Evolutionary conservation across 2,888 invertebrate genomes (phyloP), one percentile per base, ranked within the genome.

Genomic region (Agonum fuliginosum): DNA sequence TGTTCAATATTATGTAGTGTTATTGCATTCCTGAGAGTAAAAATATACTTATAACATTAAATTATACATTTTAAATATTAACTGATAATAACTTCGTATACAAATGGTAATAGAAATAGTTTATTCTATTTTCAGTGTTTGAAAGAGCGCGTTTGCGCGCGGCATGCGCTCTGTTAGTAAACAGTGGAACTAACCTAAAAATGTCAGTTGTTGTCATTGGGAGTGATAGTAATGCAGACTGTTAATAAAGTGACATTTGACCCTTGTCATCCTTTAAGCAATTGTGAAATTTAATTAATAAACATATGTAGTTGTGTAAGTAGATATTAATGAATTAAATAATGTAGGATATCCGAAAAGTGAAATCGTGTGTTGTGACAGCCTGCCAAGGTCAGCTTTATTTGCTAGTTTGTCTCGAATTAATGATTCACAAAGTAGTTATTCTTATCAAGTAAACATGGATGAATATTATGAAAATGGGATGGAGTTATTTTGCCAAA

Each of bases 401-500:
- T 46, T 67, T 34, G 41, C 14, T 27, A 20, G 34, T 74, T 34
- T 41, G 12, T 54, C 27, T 27, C 14, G 58, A 62, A 14, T 62
- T 30, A 30, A 54, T 51, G 51, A 58, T 62, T 62, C 30, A 30
- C 54, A 27, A 5, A n/a, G 54, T 54, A 54, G 27, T 54, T 54
- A 24, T 27, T 30, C 17, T 34, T 51, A 22, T 22, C 14, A 69
- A 41, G 48, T 62, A 71, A 81, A 79, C 79, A 85, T 85, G 83
- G 82, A 82, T 10, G 84, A 85, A 74, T 78, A 80, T 41, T 71
- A 74, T 41, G 84, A 84, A 70, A 84, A 84, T 78, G 83, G 82
- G 30, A 81, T 81, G 92, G 92, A 93, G 81, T 87, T 94, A 43
- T 94, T 93, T 85, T 92, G 91, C n/a, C 94, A 95, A 86, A 93